Conservation (phyloP, 2,888 invertebrate genomes). For the Exocentrus adspersus region DNA sequence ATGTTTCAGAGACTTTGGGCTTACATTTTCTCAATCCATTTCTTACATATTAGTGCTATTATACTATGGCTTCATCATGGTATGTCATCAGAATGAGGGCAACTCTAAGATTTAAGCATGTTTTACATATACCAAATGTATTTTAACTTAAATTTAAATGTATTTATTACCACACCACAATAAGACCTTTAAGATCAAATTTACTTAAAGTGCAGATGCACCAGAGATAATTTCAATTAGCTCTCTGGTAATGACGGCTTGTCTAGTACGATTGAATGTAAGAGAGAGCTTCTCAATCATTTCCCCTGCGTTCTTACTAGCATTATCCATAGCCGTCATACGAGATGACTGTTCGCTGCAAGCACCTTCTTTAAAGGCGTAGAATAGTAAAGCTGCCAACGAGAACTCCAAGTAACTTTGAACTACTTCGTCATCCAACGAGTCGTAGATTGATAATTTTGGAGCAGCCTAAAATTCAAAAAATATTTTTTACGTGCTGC, state of each 20-base stretch:
- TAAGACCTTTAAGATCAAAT: slow-evolving; percentile 20
- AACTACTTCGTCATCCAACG: slow-evolving; percentile 90
- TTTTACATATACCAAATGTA: no score
- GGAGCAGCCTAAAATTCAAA: slow-evolving; percentile 73
- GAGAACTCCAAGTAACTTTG: slow-evolving; percentile 97
- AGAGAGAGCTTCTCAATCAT: slow-evolving; percentile 98
- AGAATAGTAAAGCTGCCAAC: slow-evolving; percentile 90
- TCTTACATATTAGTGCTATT: no score
- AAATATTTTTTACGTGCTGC: neutral
- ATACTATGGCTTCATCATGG: no score
- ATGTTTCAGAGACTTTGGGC: slow-evolving; percentile 61
- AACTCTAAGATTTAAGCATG: no score
- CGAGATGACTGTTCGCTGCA: slow-evolving; percentile 98
- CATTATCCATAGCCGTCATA: slow-evolving; percentile 99
- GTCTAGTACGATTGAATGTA: slow-evolving; percentile 98
- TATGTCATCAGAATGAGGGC: no score
- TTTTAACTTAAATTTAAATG: slow-evolving; percentile 35
- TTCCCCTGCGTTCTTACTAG: slow-evolving; percentile 99
- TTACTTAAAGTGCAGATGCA: slow-evolving; percentile 83
- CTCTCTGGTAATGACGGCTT: slow-evolving; percentile 97
- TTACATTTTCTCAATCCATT: slow-evolving; percentile 53
- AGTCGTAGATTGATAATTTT: slow-evolving; percentile 91
- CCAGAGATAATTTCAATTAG: slow-evolving; percentile 99
- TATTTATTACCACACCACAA: no score
- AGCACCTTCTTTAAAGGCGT: slow-evolving; percentile 96